Conservation (phyloP, 2,888 invertebrate species). For the Drosophila stalkeri region DNA sequence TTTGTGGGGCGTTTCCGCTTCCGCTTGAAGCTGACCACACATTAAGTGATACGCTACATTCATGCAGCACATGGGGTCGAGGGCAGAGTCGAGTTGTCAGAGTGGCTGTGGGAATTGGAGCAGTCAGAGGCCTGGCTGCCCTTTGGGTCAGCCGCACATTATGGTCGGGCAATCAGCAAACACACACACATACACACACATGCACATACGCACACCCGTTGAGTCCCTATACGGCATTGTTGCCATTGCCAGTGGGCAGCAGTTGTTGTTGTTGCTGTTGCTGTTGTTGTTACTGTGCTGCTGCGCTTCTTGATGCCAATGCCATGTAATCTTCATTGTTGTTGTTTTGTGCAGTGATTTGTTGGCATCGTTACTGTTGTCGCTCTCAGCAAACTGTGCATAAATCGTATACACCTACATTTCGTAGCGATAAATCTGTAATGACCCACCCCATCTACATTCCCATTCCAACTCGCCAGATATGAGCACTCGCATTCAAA, state of each 20-base stretch:
- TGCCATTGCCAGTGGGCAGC: slow-evolving; percentile 39
- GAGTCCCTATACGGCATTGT: slow-evolving; percentile 49
- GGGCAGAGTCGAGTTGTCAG: background rate
- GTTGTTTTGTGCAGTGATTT: slow-evolving; percentile 66
- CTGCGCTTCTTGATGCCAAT: slow-evolving; percentile 53
- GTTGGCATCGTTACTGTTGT: slow-evolving; percentile 80
- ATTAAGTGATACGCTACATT: slow-evolving; percentile 65
- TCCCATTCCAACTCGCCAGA: slow-evolving; percentile 10
- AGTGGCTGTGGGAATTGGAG: slow-evolving; percentile 6
- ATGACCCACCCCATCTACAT: slow-evolving; percentile 46
- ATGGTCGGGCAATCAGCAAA: slow-evolving; percentile 64
- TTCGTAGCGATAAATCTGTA: slow-evolving; percentile 78
- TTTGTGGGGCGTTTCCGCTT: slow-evolving; percentile 77
- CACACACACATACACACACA: slow-evolving; percentile 21
- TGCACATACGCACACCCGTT: slow-evolving; percentile 18
- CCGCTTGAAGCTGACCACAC: slow-evolving; percentile 58
- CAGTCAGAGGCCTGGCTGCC: slow-evolving; percentile 25
- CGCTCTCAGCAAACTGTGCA: slow-evolving; percentile 80
- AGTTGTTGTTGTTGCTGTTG: slow-evolving; percentile 36
- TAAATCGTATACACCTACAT: slow-evolving; percentile 77
- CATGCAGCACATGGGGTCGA: slow-evolving; percentile 12
- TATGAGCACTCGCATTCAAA: slow-evolving; percentile 27
- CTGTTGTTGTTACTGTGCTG: slow-evolving; percentile 33
- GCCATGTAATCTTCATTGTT: slow-evolving; percentile 57
- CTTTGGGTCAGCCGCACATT: slow-evolving; percentile 37